phyloP scores from a whole-genome alignment of 2,113 vertebrate species.

The Planiliza haematocheilus region DNA sequence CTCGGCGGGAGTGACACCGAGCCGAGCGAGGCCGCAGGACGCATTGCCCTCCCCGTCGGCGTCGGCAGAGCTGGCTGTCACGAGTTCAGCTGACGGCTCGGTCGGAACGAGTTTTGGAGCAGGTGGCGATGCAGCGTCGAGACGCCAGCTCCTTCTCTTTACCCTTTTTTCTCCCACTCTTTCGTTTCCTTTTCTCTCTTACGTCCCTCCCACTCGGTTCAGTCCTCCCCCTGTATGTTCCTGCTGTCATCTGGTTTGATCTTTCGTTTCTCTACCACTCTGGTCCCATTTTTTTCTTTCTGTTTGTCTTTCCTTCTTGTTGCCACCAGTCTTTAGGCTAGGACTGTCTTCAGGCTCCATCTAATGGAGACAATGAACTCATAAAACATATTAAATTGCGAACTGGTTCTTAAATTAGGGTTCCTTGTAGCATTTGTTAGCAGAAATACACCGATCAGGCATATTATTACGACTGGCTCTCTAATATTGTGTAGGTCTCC shows the following conservation, averaged over 20 bases:
- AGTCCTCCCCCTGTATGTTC: conserved; percentile 1
- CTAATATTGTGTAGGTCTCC: no score
- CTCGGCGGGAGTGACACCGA: conserved; percentile 37
- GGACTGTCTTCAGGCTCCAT: not conserved
- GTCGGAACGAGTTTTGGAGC: conserved; percentile 12
- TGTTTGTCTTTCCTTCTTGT: not conserved
- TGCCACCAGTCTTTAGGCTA: not conserved
- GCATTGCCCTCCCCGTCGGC: conserved; percentile 17
- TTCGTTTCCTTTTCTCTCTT: not conserved
- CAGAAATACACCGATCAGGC: no score
- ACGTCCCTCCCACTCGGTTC: not conserved
- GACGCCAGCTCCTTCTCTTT: not conserved
- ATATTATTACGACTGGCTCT: no score
- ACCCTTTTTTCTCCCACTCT: not conserved
- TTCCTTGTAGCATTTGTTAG: no score
- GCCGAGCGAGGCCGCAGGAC: conserved; percentile 34
- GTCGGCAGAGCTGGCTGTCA: conserved; percentile 33
- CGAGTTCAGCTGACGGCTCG: conserved; percentile 10
- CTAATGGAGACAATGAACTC: not conserved
- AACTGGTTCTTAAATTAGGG: no score
- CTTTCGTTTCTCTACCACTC: not conserved
- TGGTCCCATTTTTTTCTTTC: not conserved
- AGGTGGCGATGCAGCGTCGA: conserved; percentile 41
- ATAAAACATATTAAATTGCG: no score
- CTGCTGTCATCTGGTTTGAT: conserved; percentile 22